Conservation (phyloP, 1,140 invertebrate species). For the Zeugodacus cucurbitae region DNA sequence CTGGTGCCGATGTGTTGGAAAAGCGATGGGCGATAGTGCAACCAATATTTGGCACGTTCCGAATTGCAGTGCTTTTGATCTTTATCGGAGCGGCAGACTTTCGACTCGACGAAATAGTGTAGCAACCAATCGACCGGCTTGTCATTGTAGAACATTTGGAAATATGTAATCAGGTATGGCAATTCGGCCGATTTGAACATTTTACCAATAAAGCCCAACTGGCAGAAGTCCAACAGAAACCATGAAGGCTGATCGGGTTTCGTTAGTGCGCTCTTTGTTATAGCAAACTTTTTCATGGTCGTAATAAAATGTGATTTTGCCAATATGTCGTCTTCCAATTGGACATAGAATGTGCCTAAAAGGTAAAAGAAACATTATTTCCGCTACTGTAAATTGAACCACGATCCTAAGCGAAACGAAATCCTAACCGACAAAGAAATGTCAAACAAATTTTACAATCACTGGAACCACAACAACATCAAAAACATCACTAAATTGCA, state of each 20-base stretch:
- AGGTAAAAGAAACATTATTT: neutral
- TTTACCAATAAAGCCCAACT: conserved; percentile 94
- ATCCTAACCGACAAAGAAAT: too few relatives aligned
- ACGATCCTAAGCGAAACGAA: too few relatives aligned
- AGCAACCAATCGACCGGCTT: conserved; percentile 98
- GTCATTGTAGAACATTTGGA: conserved; percentile 88
- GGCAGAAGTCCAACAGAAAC: conserved; percentile 95
- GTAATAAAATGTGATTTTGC: conserved; percentile 87
- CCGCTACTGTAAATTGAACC: too few relatives aligned
- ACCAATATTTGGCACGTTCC: conserved; percentile 83
- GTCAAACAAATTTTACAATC: too few relatives aligned
- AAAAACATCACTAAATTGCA: too few relatives aligned
- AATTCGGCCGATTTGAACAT: conserved; percentile 92
- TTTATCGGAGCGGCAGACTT: conserved; percentile 89
- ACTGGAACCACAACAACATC: too few relatives aligned
- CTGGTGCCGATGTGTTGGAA: conserved; percentile 97
- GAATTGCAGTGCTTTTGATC: conserved; percentile 90
- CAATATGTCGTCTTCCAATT: conserved; percentile 96
- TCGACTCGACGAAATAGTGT: conserved; percentile 90
- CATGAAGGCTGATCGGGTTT: conserved; percentile 75
- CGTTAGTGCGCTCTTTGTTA: conserved; percentile 78
- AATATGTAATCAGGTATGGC: conserved; percentile 90
- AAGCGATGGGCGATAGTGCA: conserved; percentile 90
- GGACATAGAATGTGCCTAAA: conserved; percentile 78
- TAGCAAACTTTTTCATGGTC: conserved; percentile 88